phyloP scores from a whole-genome alignment of 2,113 vertebrate genomes.

The Cyanistes caeruleus region DNA sequence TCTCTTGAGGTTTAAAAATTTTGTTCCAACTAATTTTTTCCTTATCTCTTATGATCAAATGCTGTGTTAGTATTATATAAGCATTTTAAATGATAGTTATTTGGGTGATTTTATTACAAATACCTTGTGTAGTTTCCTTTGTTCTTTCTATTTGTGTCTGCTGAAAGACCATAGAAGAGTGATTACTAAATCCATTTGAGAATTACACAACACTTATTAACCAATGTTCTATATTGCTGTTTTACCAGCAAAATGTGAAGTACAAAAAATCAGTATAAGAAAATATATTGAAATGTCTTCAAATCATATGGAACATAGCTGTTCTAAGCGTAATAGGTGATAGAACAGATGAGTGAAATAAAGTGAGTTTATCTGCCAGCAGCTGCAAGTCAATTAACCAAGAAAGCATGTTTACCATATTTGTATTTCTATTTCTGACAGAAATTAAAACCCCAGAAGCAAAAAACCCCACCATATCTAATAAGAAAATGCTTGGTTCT shows the following conservation, averaged over 20 bases:
- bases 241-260: not conserved
- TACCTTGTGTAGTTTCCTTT: not conserved
- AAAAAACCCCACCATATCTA: not conserved
- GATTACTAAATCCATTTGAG: not conserved
- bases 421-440: slow-evolving; percentile 22
- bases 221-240: not conserved
- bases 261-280: not conserved
- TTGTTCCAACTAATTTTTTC: not conserved
- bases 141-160: not conserved
- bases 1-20: not conserved
- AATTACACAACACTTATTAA: not conserved
- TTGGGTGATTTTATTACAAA: not conserved
- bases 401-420: not conserved
- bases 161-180: not conserved
- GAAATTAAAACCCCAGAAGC: not conserved
- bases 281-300: slow-evolving; percentile 20
- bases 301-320: not conserved
- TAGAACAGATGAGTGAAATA: slow-evolving; percentile 29
- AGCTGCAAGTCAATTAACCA: slow-evolving; percentile 19
- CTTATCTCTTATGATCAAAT: not conserved
- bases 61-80: not conserved
- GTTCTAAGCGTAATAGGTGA: not conserved
- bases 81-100: not conserved
- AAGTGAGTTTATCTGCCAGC: not conserved
- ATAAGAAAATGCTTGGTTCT: slow-evolving; percentile 13